Evolutionary conservation across 1,140 invertebrate species (phyloP).

Genomic region (Drosophila eugracilis): DNA sequence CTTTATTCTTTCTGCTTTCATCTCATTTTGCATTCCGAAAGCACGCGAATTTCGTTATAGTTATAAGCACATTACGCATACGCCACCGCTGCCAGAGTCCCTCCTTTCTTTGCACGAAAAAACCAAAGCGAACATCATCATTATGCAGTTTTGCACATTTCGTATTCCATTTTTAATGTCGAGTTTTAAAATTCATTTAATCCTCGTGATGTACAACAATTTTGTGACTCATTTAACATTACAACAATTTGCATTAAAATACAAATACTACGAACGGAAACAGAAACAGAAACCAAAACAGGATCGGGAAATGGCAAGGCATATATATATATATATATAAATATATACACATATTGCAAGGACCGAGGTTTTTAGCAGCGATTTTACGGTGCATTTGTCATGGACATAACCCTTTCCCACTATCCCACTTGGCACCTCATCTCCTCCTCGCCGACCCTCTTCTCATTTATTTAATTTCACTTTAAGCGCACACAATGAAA

Average conservation of each 20-base stretch:
- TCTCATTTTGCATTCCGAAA: constrained; percentile 37
- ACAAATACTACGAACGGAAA: constrained; percentile 42
- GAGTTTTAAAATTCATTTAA: constrained; percentile 68
- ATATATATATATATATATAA: not conserved
- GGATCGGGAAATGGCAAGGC: constrained; percentile 28
- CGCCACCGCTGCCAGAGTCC: constrained; percentile 14
- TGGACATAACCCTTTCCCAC: constrained; percentile 29
- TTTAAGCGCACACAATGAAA: constrained; percentile 72
- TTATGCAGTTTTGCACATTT: constrained; percentile 57
- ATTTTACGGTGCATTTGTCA: constrained; percentile 74
- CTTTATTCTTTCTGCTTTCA: not conserved
- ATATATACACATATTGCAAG: constrained; percentile 7
- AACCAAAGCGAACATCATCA: constrained; percentile 45
- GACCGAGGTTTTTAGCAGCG: constrained; percentile 49
- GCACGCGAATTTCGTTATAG: constrained; percentile 44
- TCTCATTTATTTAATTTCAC: constrained; percentile 76
- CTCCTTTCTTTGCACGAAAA: constrained; percentile 13
- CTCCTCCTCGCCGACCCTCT: not conserved
- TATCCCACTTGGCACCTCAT: constrained; percentile 5
- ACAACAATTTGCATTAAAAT: constrained; percentile 68
- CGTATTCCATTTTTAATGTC: constrained; percentile 41
- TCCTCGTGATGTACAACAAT: constrained; percentile 55
- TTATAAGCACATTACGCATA: constrained; percentile 65
- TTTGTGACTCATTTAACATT: constrained; percentile 78
- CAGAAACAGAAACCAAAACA: constrained; percentile 16